These are phyloP conservation scores for Maccullochella peelii DNA, from an alignment of 2,113 vertebrate species.

Conservation along the genomic window DNA sequence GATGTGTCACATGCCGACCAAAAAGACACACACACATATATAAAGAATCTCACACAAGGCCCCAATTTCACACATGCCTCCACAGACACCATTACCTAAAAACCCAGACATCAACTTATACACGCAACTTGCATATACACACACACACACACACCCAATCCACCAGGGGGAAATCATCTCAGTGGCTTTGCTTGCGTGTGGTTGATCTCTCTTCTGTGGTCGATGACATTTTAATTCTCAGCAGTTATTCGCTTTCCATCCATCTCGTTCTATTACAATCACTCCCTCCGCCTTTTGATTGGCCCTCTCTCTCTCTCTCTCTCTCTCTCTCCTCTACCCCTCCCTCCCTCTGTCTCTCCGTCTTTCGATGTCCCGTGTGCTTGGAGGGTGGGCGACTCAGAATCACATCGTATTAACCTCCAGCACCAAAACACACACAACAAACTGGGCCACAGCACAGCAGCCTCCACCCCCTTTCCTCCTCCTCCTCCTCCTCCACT, in stretches of 20 bases:
- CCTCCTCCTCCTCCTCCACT: neutral
- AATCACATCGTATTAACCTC: conserved; percentile 76
- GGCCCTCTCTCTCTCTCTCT: neutral
- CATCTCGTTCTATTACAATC: conserved; percentile 73
- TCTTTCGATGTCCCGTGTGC: conserved; percentile 53
- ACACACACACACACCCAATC: conserved; percentile 8
- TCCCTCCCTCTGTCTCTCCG: conserved; percentile 33
- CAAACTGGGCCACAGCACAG: conserved; percentile 62
- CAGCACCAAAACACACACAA: conserved; percentile 57
- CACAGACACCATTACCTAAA: conserved; percentile 9
- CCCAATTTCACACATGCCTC: conserved; percentile 38
- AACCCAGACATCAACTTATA: neutral
- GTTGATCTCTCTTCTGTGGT: conserved; percentile 67
- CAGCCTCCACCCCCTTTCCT: conserved; percentile 1
- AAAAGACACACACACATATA: conserved; percentile 39
- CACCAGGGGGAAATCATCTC: conserved; percentile 55
- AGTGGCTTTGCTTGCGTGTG: conserved; percentile 68
- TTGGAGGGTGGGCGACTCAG: conserved; percentile 52
- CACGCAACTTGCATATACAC: neutral
- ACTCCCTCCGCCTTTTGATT: conserved; percentile 14
- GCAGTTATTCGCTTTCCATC: conserved; percentile 75
- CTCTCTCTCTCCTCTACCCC: neutral
- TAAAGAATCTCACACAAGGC: conserved; percentile 24
- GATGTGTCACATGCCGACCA: conserved; percentile 66
- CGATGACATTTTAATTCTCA: conserved; percentile 81